Evolutionary conservation across 2,888 invertebrate genomes (phyloP).

Genomic region (Spatulosminthurus flaviceps): DNA sequence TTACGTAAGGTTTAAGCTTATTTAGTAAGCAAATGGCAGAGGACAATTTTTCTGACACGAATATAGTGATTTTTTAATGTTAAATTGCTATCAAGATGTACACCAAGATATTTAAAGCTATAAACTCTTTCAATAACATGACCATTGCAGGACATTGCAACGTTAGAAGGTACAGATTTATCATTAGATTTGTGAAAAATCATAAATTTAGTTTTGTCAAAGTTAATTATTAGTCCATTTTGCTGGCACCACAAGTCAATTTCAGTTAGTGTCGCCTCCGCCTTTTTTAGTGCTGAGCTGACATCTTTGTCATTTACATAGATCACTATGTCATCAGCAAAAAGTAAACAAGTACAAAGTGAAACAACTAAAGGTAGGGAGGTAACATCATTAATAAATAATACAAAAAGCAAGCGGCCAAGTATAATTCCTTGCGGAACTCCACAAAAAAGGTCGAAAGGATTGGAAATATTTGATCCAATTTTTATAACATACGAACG

Average conservation of each 20-base stretch:
- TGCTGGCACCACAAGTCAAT: not conserved
- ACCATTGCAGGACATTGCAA: not conserved
- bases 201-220: conserved; percentile 24
- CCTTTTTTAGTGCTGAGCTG: not conserved
- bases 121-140: conserved; percentile 13
- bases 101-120: conserved; percentile 37
- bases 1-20: conserved; percentile 6
- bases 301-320: not conserved
- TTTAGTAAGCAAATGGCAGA: not conserved
- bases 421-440: conserved; percentile 22
- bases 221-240: conserved; percentile 14
- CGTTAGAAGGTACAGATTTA: not conserved
- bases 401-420: not conserved
- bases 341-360: not conserved
- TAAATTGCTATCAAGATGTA: conserved; percentile 28
- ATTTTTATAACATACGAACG: not conserved
- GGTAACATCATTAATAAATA: conserved; percentile 12
- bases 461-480: not conserved
- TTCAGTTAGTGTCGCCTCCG: not conserved
- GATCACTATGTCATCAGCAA: conserved; percentile 26
- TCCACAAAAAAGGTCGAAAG: not conserved
- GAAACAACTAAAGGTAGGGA: not conserved
- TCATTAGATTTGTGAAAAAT: conserved; percentile 26
- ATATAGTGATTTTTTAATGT: conserved; percentile 18
- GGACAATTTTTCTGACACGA: not conserved